Percentiles rank a stretch among this genome's conserved stretches.
phyloP scores from a whole-genome alignment of 2,113 vertebrate species.

The Pelusios castaneus region DNA sequence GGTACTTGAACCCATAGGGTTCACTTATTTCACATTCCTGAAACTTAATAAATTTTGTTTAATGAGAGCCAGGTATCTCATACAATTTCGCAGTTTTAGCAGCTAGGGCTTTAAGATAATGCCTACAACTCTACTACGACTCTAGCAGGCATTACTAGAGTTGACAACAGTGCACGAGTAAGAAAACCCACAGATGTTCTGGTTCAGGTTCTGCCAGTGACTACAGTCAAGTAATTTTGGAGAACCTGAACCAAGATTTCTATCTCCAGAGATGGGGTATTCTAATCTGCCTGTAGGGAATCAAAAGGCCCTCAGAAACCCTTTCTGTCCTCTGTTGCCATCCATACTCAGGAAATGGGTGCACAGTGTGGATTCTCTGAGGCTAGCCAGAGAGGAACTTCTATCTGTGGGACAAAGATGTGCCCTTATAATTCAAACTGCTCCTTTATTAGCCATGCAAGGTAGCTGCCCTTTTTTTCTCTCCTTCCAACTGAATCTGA shows the following conservation, averaged over 20 bases:
- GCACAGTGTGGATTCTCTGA: background rate
- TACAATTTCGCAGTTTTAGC: background rate
- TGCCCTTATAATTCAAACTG: background rate
- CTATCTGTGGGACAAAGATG: background rate
- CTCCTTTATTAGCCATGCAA: no score
- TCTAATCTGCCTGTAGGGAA: accelerated
- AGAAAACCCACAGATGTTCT: background rate
- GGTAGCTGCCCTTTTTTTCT: no score
- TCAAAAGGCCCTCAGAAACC: accelerated
- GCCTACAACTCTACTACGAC: background rate
- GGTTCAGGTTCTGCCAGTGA: background rate
- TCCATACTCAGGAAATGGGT: background rate
- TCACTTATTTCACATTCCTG: no score
- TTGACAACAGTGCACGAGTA: background rate
- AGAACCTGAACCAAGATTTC: background rate
- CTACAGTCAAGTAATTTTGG: background rate
- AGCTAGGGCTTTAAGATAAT: background rate
- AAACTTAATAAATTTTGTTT: no score
- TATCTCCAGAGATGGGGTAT: background rate
- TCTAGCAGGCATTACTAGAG: background rate
- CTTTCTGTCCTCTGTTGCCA: background rate
- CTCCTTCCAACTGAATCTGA: no score
- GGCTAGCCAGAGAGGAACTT: background rate
- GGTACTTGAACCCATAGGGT: no score
- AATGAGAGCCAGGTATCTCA: no score